Evolutionary conservation across 2,113 vertebrate species (phyloP), one percentile per base, ranked within the genome.

Genomic region (Hirundichthys speculiger): DNA sequence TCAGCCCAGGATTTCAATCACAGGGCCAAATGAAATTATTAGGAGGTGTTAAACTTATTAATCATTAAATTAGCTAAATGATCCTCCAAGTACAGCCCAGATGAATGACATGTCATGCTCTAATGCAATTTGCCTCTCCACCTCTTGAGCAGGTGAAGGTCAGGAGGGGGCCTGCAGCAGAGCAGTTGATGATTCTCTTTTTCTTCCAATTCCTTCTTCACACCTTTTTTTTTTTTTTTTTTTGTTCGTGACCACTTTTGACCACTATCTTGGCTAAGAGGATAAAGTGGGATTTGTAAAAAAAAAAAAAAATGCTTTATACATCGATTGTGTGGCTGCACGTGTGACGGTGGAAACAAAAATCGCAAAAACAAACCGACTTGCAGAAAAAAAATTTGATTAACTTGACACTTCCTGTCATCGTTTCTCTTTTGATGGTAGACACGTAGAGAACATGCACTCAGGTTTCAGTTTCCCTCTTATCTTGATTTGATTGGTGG

Each of bases 31-130:
- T 97, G 94, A 96, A 98, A 98, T 97, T 96, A 97, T 97, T 96
- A 97, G 95, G 95, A 95, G 94, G 95, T 96, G 96, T 95, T 97
- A 96, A 96, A 97, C 95, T 94, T 97, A 97, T 97, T 97, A 97
- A 96, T 97, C 95, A 96, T 97, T 95, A 95, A 96, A 98, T 98
- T 97, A 97, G 95, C 94, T 95, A 96, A 98, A 97, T 95, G 95
- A 96, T 97, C 95, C 94, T 96, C 92, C 93, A 94, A 95, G 94
- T 95, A 94, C 93, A 91, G 89, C 85, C 75, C 91, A 96, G 95
- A 97, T 96, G 94, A 96, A 96, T 95, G 94, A 92, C 94, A 91
- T 95, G 95, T 93, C 94, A 96, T 95, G 93, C 93, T 94, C 92
- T 97, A 96, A 97, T 95, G 93, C 93, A 97, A 95, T 96, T 96